Base-by-base conservation (phyloP, 2,113 vertebrate genomes). In the Nymphicus hollandicus region DNA sequence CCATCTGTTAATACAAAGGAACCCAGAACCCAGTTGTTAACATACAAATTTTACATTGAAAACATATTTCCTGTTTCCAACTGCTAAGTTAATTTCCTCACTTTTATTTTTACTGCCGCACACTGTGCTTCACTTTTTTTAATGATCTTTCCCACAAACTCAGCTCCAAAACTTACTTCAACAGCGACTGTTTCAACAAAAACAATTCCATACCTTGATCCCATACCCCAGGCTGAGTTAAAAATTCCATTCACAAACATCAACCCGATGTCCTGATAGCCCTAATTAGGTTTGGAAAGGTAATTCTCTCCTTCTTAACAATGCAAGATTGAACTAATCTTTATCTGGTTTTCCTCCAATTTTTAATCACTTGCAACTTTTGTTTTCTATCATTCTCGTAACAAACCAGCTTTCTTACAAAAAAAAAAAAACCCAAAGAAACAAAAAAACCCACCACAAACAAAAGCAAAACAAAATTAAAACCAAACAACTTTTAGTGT, bases 31-130 rank as follows among this genome's bases (percentile, higher is more conserved):
- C 86, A 61, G 90, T 81, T 27, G 13, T 90, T 92, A 94, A 89
- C 79, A 87, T 44, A 83, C 0, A 0, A 41, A 84, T 92, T 83
- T 71, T 60, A 92, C 68, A 52, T 25, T 39, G 84, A 77, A 93
- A 96, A 84, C 74, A 89, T 18, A 68, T 33, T 95, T 97, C 95
- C 96, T 94, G 90, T 90, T 97, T 94, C 91, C 95, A 86, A 12
- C 63, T 39, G 61, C 9, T 81, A 89, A 88, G 79, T 83, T 86
- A 55, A 95, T 93, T 96, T 96, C 93, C 95, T 86, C 64, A 49
- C 71, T 86, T 90, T 86, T 85, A 94, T 95, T 95, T 81, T 79
- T 74, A 44, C 37, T 88, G 81, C 70, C 84, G 64, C 86, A 84
- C 73, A 55, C 80, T 60, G 77, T 37, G 83, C 31, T 89, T 84